Base-by-base conservation (phyloP, 2,888 invertebrate species). In the Poecilus cupreus region DNA sequence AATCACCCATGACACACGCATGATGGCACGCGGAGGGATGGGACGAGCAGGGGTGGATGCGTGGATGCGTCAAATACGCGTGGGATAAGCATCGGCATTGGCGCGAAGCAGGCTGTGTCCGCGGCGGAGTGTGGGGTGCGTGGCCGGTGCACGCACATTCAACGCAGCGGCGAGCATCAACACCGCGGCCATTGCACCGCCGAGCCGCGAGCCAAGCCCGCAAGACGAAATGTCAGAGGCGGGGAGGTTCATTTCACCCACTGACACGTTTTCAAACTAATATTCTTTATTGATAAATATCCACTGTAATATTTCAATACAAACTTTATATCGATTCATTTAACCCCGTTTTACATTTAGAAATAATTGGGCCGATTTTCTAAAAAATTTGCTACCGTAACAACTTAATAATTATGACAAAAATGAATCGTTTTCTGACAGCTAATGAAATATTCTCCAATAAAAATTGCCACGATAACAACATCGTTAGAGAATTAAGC, bases 181-280 rank as follows among this genome's bases (percentile, higher is more conserved):
- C 60, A 60, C 8, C 37, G 64, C 82, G 79, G 82, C 78, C 82
- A 79, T 82, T 82, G 77, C 82, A 82, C 82, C 76, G 83, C 64
- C 82, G 78, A 79, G n/a, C n/a, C 80, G 76, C 82, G 43, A n/a
- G n/a, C n/a, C n/a, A n/a, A 80, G 83, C 78, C 82, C 74, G 81
- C 78, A 82, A 79, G 54, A 32, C 76, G 43, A 43, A 72, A 18
- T 43, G 26, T 39, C 72, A 76, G 76, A 10, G 76, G 76, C 76
- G 76, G 51, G 20, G 26, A 54, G 32, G 8, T 1, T 1, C 3
- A 43, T 43, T 43, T 43, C 43, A 43, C 43, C 10, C 43, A 43
- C 10, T 43, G 43, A 43, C 10, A 43, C n/a, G 43, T n/a, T 32
- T 32, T 32, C 32, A 1, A 32, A 32, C 8, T 32, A 32, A 6